phyloP scores from a whole-genome alignment of 1,140 invertebrate species.

The Pogonomyrmex californicus region DNA sequence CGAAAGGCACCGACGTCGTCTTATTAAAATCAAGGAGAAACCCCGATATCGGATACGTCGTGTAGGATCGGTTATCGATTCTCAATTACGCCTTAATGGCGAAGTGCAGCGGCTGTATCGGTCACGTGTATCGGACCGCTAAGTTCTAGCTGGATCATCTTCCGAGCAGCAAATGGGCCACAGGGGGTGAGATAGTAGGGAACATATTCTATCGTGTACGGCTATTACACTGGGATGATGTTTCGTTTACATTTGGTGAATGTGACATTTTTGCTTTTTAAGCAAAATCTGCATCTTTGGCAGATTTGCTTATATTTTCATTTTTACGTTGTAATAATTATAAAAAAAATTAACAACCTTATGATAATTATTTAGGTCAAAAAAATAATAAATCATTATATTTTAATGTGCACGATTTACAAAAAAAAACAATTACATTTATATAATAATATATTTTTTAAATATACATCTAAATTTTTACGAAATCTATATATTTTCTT shows the following conservation, averaged over 20 bases:
- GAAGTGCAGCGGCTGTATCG: slow-evolving; percentile 67
- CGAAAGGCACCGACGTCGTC: slow-evolving; percentile 46
- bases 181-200: slow-evolving; percentile 30
- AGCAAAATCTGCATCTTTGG: not conserved
- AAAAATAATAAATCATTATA: not conserved
- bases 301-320: not conserved
- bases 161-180: slow-evolving; percentile 62
- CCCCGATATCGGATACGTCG: slow-evolving; percentile 54
- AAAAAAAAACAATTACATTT: not conserved
- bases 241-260: slow-evolving; percentile 23
- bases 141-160: slow-evolving; percentile 69
- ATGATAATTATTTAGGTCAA: not conserved
- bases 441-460: not conserved
- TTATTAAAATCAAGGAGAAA: slow-evolving; percentile 72
- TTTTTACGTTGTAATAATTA: not conserved
- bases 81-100: slow-evolving; percentile 76
- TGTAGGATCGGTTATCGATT: slow-evolving; percentile 76
- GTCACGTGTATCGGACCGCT: slow-evolving; percentile 65
- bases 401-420: not conserved
- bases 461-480: not conserved
- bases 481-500: not conserved
- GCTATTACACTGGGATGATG: slow-evolving; percentile 18
- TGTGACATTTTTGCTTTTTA: not conserved
- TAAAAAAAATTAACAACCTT: not conserved
- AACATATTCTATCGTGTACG: slow-evolving; percentile 27